Evolutionary conservation across 2,113 vertebrate species (phyloP), one percentile per base, ranked within the genome.

Genomic region (Cardinalis cardinalis): DNA sequence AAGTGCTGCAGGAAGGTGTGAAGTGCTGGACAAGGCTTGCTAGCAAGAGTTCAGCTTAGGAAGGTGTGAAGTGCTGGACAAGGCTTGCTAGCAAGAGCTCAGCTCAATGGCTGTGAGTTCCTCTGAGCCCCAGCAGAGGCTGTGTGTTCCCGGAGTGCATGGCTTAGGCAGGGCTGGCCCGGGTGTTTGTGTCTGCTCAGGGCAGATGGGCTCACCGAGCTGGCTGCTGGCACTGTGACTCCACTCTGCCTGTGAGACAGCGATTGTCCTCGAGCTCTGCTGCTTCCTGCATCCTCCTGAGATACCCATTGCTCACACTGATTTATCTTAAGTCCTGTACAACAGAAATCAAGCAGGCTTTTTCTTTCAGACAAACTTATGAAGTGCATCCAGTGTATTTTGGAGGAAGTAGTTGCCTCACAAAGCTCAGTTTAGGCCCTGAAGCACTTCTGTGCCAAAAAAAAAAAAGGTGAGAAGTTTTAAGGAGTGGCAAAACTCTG

Each of bases 61-160:
- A 13, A 70, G 73, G 43, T 26, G 43, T 21, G 20, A 13, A 34
- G 40, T 51, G 73, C 51, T 70, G 55, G 38, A 43, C 76, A 29
- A 41, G 31, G 41, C 72, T 69, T 31, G 44, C 36, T 60, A 64
- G 15, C 13, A 4, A 4, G 41, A 58, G 28, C 29, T 73, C 23
- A 66, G 55, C 65, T 43, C 14, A 12, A 48, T 31, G 51, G 43
- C 43, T 73, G 63, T 4, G 46, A 64, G 23, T 4, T 34, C 36
- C 49, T 88, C 55, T 29, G 46, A 49, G 64, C 21, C 25, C 36
- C 18, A 28, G 65, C 34, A 74, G 24, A 19, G 32, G 18, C 3
- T 0, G 7, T 9, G 38, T 4, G 2, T 40, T 28, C 10, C 9
- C 21, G 65, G 25, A 61, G 58, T 0, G n/a, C 31, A 4, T 12